These are phyloP conservation scores for Coreoperca whiteheadi DNA, from an alignment of 2,113 vertebrate genomes.

Conservation along the genomic window DNA sequence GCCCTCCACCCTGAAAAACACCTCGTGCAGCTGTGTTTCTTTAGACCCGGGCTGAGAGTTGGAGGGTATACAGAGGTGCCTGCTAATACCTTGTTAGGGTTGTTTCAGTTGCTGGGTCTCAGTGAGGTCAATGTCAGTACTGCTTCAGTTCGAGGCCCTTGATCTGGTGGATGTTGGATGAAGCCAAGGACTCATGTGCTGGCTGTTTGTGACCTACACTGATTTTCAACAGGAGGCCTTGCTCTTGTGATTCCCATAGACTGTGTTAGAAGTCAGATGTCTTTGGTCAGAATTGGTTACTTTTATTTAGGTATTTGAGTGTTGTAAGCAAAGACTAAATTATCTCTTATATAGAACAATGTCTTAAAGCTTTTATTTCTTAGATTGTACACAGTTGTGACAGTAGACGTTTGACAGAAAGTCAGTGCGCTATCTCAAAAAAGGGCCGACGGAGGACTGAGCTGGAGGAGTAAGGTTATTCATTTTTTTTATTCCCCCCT, in stretches of 20 bases:
- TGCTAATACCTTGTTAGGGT: slow-evolving; percentile 87
- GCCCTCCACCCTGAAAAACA: slow-evolving; percentile 72
- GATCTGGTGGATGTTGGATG: slow-evolving; percentile 79
- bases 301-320: slow-evolving; percentile 59
- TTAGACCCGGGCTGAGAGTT: slow-evolving; percentile 72
- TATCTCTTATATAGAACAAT: slow-evolving; percentile 1
- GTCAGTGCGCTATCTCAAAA: neutral
- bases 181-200: slow-evolving; percentile 53
- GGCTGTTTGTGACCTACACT: slow-evolving; percentile 73
- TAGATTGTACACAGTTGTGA: slow-evolving; percentile 10
- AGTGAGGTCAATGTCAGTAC: slow-evolving; percentile 86
- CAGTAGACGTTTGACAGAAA: slow-evolving; percentile 28
- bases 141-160: slow-evolving; percentile 82
- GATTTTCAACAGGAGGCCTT: slow-evolving; percentile 66
- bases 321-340: slow-evolving; percentile 53
- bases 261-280: slow-evolving; percentile 54
- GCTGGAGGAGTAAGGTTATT: neutral
- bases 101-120: slow-evolving; percentile 84
- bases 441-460: neutral
- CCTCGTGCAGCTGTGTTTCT: slow-evolving; percentile 82
- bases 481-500: neutral
- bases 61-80: slow-evolving; percentile 75
- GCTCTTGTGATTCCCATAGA: slow-evolving; percentile 45
- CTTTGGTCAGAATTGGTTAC: slow-evolving; percentile 69
- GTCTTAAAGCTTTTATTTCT: neutral